Conservation (phyloP, 1,140 invertebrate genomes). For the Hesperophylax magnus region DNA sequence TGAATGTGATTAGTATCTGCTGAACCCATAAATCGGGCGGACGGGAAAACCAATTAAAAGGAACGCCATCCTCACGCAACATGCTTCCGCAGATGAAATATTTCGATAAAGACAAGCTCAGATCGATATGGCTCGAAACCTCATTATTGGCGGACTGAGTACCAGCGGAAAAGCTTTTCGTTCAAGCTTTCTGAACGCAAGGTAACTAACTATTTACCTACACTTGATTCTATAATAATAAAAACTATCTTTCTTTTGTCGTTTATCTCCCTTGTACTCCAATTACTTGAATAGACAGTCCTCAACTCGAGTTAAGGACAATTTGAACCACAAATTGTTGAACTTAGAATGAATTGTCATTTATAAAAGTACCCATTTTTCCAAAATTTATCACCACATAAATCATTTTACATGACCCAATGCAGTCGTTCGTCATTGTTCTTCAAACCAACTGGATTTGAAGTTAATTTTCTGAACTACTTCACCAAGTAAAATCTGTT, state of each 20-base stretch:
- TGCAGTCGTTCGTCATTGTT: too few species aligned
- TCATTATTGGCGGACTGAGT: conserved; percentile 8
- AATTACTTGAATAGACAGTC: neutral
- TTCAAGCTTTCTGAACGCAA: neutral
- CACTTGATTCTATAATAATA: neutral
- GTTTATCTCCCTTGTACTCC: neutral
- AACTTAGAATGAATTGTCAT: too few species aligned
- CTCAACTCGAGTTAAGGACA: too few species aligned
- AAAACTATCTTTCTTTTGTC: neutral
- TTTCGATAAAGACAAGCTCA: conserved; percentile 23
- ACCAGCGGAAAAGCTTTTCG: neutral
- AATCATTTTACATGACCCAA: too few species aligned
- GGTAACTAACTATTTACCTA: neutral
- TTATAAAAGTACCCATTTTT: too few species aligned
- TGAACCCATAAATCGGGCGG: conserved; percentile 39
- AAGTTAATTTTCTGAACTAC: too few species aligned
- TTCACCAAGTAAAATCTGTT: too few species aligned
- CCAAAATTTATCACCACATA: too few species aligned
- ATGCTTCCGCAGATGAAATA: conserved; percentile 43
- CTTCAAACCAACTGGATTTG: too few species aligned
- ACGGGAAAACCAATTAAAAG: conserved; percentile 44
- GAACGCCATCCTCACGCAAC: conserved; percentile 44
- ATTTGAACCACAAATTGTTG: too few species aligned
- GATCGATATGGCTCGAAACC: conserved; percentile 6
- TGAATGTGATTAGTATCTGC: conserved; percentile 14